phyloP scores from a whole-genome alignment of 2,113 vertebrate genomes.

The Pogona vitticeps region DNA sequence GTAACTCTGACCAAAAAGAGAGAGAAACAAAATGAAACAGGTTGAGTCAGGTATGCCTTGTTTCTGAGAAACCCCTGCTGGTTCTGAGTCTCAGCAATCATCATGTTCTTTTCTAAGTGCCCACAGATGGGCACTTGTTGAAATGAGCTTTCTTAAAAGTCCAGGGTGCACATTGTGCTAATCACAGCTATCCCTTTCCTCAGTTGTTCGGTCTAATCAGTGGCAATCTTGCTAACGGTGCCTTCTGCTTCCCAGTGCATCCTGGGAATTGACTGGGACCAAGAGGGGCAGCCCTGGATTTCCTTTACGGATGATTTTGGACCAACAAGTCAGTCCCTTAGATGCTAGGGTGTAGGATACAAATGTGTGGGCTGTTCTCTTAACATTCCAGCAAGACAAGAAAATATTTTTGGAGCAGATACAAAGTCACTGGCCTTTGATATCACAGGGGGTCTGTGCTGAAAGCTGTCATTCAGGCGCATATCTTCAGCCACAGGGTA shows the following conservation, averaged over 20 bases:
- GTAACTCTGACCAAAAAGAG: no score
- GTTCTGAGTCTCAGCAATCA: no score
- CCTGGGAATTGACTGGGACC: neutral
- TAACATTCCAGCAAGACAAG: neutral
- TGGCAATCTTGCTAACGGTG: neutral
- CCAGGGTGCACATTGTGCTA: no score
- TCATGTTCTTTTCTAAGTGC: no score
- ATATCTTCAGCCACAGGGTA: slow-evolving; percentile 54
- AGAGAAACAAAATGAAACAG: no score
- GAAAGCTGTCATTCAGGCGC: slow-evolving; percentile 46
- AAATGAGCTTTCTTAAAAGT: neutral
- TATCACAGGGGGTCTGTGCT: slow-evolving; percentile 37
- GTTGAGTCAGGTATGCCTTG: no score
- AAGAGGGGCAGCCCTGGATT: neutral
- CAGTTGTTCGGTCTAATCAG: neutral
- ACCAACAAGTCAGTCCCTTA: neutral
- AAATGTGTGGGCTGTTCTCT: slow-evolving; percentile 13
- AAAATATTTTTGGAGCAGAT: slow-evolving; percentile 4
- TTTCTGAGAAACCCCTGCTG: neutral
- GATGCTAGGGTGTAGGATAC: neutral
- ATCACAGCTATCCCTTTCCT: no score
- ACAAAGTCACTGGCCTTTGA: slow-evolving; percentile 35
- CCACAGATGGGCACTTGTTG: neutral
- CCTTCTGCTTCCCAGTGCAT: neutral
- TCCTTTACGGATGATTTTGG: neutral